Conservation (phyloP, 1,140 invertebrate genomes). For the Panulirus ornatus region DNA sequence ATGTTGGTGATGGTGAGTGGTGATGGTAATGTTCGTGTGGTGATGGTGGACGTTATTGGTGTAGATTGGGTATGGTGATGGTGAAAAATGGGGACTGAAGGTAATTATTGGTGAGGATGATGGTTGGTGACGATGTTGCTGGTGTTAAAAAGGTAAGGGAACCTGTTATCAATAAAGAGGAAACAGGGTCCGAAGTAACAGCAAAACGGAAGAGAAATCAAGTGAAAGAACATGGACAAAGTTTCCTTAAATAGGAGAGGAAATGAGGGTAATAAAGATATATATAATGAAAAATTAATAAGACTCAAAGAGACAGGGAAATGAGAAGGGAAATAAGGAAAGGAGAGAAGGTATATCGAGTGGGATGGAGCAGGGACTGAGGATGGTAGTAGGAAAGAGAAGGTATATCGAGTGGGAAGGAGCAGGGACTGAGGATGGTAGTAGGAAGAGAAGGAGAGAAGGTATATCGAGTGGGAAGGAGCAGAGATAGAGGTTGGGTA, state of each 20-base stretch:
- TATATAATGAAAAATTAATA: neutral
- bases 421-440: neutral
- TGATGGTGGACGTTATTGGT: too few relatives aligned
- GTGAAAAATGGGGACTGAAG: too few relatives aligned
- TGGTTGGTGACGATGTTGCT: too few relatives aligned
- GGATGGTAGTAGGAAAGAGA: neutral
- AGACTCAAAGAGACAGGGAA: neutral
- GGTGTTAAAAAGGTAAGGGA: too few relatives aligned
- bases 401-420: neutral
- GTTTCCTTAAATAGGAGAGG: neutral
- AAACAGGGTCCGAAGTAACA: too few relatives aligned
- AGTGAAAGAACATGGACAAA: too few relatives aligned
- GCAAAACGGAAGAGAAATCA: too few relatives aligned
- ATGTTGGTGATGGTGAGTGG: neutral
- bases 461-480: neutral
- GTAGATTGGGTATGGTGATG: too few relatives aligned
- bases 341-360: neutral
- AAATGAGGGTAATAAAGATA: neutral
- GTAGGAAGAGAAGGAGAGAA: slow-evolving; percentile 36
- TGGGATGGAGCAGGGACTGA: neutral
- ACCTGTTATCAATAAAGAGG: too few relatives aligned
- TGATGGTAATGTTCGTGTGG: too few relatives aligned
- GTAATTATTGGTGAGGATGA: too few relatives aligned
- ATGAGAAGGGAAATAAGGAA: neutral
- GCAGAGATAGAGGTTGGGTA: too few relatives aligned